Conservation (phyloP, 2,113 vertebrate genomes). For the Gallinago jamesoni region DNA sequence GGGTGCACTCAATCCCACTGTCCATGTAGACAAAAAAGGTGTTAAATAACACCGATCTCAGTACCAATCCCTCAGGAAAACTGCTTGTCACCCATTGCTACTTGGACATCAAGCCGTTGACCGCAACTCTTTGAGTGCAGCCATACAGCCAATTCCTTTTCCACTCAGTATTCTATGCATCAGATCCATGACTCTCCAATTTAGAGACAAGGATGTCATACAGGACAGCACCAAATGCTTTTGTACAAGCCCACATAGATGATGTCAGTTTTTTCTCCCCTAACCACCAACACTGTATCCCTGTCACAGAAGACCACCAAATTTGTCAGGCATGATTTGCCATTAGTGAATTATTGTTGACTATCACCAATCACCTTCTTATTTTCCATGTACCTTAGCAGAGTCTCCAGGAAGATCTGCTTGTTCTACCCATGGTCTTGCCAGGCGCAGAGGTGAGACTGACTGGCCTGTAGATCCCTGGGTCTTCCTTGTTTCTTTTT, state of each 20-base stretch:
- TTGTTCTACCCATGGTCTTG: background rate
- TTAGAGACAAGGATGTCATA: background rate
- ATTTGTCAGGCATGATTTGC: background rate
- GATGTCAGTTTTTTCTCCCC: background rate
- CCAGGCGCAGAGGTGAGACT: background rate
- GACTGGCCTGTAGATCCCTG: background rate
- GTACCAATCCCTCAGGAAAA: no score
- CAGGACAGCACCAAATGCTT: background rate
- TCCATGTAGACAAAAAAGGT: no score
- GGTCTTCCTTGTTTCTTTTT: background rate
- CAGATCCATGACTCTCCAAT: background rate
- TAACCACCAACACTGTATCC: background rate
- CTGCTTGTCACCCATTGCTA: no score
- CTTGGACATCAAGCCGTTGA: background rate
- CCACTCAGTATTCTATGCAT: background rate
- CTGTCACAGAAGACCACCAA: background rate
- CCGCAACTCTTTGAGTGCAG: background rate
- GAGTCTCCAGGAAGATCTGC: background rate
- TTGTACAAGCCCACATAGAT: background rate
- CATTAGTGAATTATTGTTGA: background rate
- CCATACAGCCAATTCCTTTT: background rate
- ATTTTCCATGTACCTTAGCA: background rate
- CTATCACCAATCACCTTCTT: background rate
- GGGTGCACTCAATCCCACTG: no score
- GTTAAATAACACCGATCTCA: no score